Conservation (phyloP, 2,888 invertebrate species). For the Leucophenga montana region DNA sequence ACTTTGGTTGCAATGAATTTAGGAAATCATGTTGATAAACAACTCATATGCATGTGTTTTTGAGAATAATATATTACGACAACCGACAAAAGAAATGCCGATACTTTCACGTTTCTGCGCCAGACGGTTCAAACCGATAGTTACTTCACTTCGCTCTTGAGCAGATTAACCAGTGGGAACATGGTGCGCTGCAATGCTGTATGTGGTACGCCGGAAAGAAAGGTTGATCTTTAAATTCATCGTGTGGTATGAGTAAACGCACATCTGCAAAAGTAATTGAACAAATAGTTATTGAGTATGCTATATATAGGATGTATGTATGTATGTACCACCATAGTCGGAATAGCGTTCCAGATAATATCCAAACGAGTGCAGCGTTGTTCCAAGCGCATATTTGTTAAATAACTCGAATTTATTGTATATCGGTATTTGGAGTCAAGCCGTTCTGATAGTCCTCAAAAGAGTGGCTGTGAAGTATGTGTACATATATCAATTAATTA, state of each 20-base stretch:
- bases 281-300: background rate
- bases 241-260: conserved; percentile 81
- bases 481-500: too few species aligned
- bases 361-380: conserved; percentile 84
- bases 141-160: conserved; percentile 85
- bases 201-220: conserved; percentile 90
- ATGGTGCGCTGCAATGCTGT: conserved; percentile 84
- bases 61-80: too few species aligned
- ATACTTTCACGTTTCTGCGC: conserved; percentile 88
- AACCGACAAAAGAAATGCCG: conserved; percentile 98
- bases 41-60: too few species aligned
- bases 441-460: conserved; percentile 89
- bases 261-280: conserved; percentile 77
- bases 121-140: conserved; percentile 82
- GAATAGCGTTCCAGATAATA: conserved; percentile 80
- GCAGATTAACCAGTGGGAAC: conserved; percentile 89
- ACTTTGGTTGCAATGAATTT: too few species aligned
- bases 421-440: conserved; percentile 96
- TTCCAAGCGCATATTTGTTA: conserved; percentile 83
- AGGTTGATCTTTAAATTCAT: conserved; percentile 93
- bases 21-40: too few species aligned
- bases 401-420: conserved; percentile 95
- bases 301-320: conserved; percentile 4
- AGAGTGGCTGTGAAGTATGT: conserved; percentile 78
- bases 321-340: conserved; percentile 74